Percentiles rank a stretch among this genome's conserved stretches.
These are phyloP conservation scores for Dicyrtomina minuta DNA, from an alignment of 2,888 invertebrate genomes.

Conservation along the genomic window DNA sequence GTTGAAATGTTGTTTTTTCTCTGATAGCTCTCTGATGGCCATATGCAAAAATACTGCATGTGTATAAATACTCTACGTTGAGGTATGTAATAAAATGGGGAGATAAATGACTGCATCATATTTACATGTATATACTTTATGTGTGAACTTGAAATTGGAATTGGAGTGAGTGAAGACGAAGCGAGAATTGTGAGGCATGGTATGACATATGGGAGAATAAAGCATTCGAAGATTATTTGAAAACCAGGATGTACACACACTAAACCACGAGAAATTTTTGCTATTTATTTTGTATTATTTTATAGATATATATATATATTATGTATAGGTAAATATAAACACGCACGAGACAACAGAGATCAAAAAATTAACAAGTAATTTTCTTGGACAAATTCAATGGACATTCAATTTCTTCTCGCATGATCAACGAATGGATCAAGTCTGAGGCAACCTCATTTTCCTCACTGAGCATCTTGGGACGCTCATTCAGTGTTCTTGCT, in stretches of 20 bases:
- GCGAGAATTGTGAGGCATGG: neutral
- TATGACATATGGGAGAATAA: neutral
- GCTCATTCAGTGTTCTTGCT: constrained; percentile 86
- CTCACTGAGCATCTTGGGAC: constrained; percentile 83
- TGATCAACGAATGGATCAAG: constrained; percentile 88
- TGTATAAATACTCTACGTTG: neutral
- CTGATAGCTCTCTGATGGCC: constrained; percentile 7
- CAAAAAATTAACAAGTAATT: constrained; percentile 42
- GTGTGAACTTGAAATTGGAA: neutral
- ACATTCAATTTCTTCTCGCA: constrained; percentile 62
- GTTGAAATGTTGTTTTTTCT: constrained; percentile 21
- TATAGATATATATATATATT: constrained; percentile 15
- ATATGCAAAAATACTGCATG: constrained; percentile 26
- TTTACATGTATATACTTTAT: neutral
- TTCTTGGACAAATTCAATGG: constrained; percentile 45
- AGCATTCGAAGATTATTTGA: neutral
- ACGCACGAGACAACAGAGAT: constrained; percentile 39
- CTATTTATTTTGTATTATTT: constrained; percentile 27
- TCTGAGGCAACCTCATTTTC: constrained; percentile 90
- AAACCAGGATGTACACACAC: constrained; percentile 25
- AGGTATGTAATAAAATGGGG: neutral
- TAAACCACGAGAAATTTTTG: constrained; percentile 38
- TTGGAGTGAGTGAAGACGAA: neutral
- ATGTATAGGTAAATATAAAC: constrained; percentile 37
- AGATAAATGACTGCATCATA: constrained; percentile 6